Evolutionary conservation across 2,113 vertebrate species (phyloP), one percentile per base, ranked within the genome.

Genomic region (Hemiprocne comata): DNA sequence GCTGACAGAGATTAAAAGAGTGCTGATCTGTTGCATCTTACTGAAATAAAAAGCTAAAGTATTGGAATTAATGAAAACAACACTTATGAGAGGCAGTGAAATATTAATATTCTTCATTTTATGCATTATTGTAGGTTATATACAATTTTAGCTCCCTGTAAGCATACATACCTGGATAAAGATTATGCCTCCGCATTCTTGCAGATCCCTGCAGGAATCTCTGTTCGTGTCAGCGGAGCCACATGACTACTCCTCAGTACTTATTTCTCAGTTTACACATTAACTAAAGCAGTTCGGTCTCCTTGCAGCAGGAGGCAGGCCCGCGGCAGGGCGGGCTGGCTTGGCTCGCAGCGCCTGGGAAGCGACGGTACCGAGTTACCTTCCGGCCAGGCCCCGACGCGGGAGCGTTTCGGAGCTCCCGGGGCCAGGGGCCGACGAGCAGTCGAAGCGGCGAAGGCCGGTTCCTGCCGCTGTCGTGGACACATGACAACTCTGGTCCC

Each of bases 211-310:
- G 40, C 60, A 8, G 83, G 33, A 20, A 28, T 1, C 16, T 10
- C 7, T 0, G 17, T 2, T 8, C 0, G 7, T 1, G 6, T 0
- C 58, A 5, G 15, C 0, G 36, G 21, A 34, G 61, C 24, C 10
- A 2, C 34, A 4, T 0, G 29, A 5, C 33, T 4, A 0, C 36
- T 29, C 55, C 7, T 23, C n/a, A 4, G 10, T 1, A 1, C 0
- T 31, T 9, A 4, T 9, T 29, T 40, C 36, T 17, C 23, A 2
- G 2, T 3, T 20, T 10, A 10, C 31, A 10, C 4, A 12, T 5
- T 8, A 38, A 18, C 7, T 5, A 5, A 17, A 16, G 53, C 48
- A 5, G 18, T 1, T 2, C 3, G 28, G 10, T 3, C 29, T 9
- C 26, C 4, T 40, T 5, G 6, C 57, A 4, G 54, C 46, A 4